Percentiles rank a stretch among this genome's conserved stretches.
Conservation (phyloP, 1,140 invertebrate genomes). For the Pogonomyrmex barbatus region DNA sequence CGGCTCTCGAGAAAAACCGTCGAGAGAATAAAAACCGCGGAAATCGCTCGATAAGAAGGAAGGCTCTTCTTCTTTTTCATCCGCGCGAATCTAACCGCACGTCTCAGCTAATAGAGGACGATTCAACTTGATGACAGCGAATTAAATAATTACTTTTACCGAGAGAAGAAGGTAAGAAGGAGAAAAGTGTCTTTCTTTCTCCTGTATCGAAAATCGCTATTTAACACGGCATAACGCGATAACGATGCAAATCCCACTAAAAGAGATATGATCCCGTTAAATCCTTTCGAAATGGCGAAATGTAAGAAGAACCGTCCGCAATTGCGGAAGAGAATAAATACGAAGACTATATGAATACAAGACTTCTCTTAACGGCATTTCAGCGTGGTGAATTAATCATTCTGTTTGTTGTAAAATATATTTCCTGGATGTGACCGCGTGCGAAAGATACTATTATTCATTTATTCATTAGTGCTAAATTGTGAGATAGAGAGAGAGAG, state of each 20-base stretch:
- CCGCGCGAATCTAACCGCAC: slow-evolving; percentile 37
- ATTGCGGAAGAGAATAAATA: slow-evolving; percentile 6
- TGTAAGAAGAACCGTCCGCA: neutral
- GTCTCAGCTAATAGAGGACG: slow-evolving; percentile 22
- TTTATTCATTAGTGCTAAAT: neutral
- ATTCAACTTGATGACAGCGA: slow-evolving; percentile 23
- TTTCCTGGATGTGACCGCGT: neutral
- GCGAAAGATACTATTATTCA: neutral
- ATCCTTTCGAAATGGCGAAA: slow-evolving; percentile 5
- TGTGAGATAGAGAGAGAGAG: neutral
- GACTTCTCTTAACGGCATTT: slow-evolving; percentile 11
- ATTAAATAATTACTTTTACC: slow-evolving; percentile 46
- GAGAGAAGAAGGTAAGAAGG: neutral
- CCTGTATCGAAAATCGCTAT: slow-evolving; percentile 5
- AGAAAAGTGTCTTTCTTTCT: neutral
- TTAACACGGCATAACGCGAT: slow-evolving; percentile 1
- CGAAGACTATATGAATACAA: slow-evolving; percentile 4
- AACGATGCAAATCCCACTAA: slow-evolving; percentile 28
- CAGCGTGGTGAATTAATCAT: neutral
- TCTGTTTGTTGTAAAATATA: neutral
- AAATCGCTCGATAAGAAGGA: neutral
- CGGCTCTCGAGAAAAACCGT: slow-evolving; percentile 19
- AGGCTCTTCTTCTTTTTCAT: neutral
- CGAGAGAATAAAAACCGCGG: slow-evolving; percentile 28
- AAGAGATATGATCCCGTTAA: slow-evolving; percentile 15